These are phyloP conservation scores for Listronotus oregonensis DNA, from an alignment of 1,140 invertebrate species.

Conservation along the genomic window DNA sequence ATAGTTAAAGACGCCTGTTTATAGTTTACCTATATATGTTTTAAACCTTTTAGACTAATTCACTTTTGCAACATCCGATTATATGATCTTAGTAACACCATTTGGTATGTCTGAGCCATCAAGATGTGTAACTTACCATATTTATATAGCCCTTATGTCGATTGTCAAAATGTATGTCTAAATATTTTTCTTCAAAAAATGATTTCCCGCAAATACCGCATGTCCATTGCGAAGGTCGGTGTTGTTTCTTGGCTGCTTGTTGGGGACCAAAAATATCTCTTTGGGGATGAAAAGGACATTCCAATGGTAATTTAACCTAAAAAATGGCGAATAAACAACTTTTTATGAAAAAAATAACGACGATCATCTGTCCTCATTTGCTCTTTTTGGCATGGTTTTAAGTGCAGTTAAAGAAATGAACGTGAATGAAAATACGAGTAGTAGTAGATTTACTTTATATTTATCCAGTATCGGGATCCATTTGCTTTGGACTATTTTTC, in stretches of 20 bases:
- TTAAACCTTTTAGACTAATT: too few relatives aligned
- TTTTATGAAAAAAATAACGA: not conserved
- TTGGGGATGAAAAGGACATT: constrained; percentile 87
- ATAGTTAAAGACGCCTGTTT: too few relatives aligned
- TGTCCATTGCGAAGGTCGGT: constrained; percentile 85
- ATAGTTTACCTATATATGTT: too few relatives aligned
- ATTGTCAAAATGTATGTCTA: constrained; percentile 90
- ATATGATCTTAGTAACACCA: too few relatives aligned
- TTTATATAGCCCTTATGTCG: constrained; percentile 85
- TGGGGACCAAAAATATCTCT: constrained; percentile 86
- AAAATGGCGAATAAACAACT: not conserved
- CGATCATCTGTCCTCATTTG: too few relatives aligned
- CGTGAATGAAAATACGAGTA: too few relatives aligned
- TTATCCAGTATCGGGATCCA: constrained; percentile 87
- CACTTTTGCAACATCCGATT: too few relatives aligned
- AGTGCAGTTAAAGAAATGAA: too few relatives aligned
- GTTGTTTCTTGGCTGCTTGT: constrained; percentile 79
- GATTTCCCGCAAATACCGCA: constrained; percentile 91
- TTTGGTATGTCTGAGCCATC: too few relatives aligned
- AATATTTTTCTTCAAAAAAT: constrained; percentile 85
- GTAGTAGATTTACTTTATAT: constrained; percentile 63
- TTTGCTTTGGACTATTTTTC: constrained; percentile 88
- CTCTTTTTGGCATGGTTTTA: too few relatives aligned
- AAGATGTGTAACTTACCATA: constrained; percentile 75
- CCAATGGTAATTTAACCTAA: constrained; percentile 70